Evolutionary conservation across 1,140 invertebrate species (phyloP), one percentile per base, ranked within the genome.

Genomic region (Musca domestica): DNA sequence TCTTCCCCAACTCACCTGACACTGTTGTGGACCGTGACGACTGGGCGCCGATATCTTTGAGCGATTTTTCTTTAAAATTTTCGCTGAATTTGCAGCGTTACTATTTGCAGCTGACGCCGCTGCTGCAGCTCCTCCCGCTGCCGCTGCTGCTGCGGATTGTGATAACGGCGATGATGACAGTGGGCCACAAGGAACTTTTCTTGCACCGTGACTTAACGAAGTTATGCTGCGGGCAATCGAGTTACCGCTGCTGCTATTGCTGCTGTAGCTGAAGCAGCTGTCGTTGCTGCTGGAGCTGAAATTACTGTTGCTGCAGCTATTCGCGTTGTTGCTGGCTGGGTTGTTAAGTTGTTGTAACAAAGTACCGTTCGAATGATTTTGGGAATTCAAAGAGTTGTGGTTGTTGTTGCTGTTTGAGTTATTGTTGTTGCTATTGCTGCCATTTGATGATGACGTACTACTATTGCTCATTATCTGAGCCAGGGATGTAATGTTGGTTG

Each of bases 1-100:
- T n/a, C n/a, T n/a, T n/a, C n/a, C n/a, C n/a, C 3, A 34, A 58
- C 83, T 86, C 81, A 92, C 90, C 86, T 90, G 89, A 81, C 90
- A 92, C 76, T 91, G 90, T 74, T 92, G 91, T 61, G 90, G 90
- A 63, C 91, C 91, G 82, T 92, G 91, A 67, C 91, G 83, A 76
- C 91, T 92, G 22, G 91, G 91, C 34, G 91, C 92, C 25, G 89
- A 88, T 71, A 90, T 86, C 80, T 92, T 92, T 3, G 88, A 87
- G 69, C 90, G 86, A 71, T 88, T 85, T 77, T 90, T 91, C 78
- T 89, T 91, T n/a, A 86, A 84, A 19, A 81, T 49, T 47, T 51
- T 69, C 61, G 67, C 61, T 65, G 67, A 63, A 69, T 69, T 67
- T 46, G 47, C 17, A 7, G 12, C 4, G 34, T 41, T 41, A 41